A percentile compares a stretch with the other conserved stretches of the same genome.
These are phyloP conservation scores for Coccyzus lansbergi DNA, from an alignment of 2,797 vertebrate species.

Conservation along the genomic window DNA sequence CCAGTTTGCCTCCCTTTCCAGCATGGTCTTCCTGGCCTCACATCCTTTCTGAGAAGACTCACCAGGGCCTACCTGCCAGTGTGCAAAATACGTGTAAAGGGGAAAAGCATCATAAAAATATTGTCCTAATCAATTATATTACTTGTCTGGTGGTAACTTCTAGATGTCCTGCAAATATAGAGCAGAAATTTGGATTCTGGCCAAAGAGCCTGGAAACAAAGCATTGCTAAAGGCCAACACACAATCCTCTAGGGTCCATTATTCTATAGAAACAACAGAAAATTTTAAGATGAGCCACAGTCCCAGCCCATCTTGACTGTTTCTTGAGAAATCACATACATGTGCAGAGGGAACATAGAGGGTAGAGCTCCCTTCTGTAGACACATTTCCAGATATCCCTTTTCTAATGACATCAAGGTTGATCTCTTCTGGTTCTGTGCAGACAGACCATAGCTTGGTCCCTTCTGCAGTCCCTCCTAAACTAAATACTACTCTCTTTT, in stretches of 20 bases:
- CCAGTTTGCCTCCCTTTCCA: not conserved
- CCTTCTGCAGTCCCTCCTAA: not conserved
- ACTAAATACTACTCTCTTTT: not conserved
- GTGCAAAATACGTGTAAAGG: not conserved
- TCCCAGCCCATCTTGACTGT: not conserved
- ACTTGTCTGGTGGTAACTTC: not conserved
- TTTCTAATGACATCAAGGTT: not conserved
- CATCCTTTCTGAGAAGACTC: not conserved
- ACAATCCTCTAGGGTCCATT: not conserved
- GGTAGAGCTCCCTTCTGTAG: not conserved
- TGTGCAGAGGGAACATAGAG: not conserved
- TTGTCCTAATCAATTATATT: not conserved
- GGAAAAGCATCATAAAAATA: not conserved
- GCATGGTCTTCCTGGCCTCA: not conserved
- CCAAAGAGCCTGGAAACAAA: not conserved
- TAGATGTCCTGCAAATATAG: not conserved
- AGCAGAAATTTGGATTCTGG: not conserved
- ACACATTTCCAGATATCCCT: not conserved
- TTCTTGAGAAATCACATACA: conserved; percentile 10
- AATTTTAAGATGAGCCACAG: not conserved
- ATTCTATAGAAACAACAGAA: not conserved
- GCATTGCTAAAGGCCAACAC: not conserved
- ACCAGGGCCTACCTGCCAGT: not conserved
- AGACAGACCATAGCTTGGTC: not conserved
- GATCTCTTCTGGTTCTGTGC: not conserved